Conservation (phyloP, 2,113 vertebrate genomes). For the Verasper variegatus region DNA sequence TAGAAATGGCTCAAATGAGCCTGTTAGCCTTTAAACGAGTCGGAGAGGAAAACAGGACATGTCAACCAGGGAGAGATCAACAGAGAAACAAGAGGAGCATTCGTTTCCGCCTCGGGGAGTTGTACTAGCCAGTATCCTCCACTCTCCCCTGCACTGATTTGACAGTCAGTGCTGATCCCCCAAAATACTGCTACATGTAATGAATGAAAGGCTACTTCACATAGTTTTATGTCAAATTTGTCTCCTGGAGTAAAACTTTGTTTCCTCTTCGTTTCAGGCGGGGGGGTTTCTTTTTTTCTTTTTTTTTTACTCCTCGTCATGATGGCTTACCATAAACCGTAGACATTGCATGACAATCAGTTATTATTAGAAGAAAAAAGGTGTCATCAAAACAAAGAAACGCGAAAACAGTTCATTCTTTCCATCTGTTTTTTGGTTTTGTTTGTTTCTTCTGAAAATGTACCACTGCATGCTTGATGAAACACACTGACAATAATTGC, state of each 20-base stretch:
- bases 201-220: conserved; percentile 68
- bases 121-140: conserved; percentile 63
- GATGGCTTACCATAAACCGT: neutral
- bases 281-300: neutral
- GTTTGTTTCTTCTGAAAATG: conserved; percentile 55
- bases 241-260: conserved; percentile 47
- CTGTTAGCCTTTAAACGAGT: conserved; percentile 74
- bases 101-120: conserved; percentile 79
- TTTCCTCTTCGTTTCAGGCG: neutral
- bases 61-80: conserved; percentile 81
- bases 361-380: conserved; percentile 52
- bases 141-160: conserved; percentile 72
- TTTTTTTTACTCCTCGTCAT: neutral
- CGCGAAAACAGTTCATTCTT: conserved; percentile 51
- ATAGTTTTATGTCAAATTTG: conserved; percentile 65
- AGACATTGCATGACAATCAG: conserved; percentile 35
- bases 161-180: conserved; percentile 71
- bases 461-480: conserved; percentile 32
- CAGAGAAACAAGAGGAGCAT: conserved; percentile 78
- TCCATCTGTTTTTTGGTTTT: conserved; percentile 66
- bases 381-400: conserved; percentile 60
- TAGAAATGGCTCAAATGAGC: conserved; percentile 79
- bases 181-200: conserved; percentile 60
- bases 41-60: conserved; percentile 74
- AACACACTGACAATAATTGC: conserved; percentile 61